Conservation (phyloP, 2,888 invertebrate species). For the Ariolimax columbianus region DNA sequence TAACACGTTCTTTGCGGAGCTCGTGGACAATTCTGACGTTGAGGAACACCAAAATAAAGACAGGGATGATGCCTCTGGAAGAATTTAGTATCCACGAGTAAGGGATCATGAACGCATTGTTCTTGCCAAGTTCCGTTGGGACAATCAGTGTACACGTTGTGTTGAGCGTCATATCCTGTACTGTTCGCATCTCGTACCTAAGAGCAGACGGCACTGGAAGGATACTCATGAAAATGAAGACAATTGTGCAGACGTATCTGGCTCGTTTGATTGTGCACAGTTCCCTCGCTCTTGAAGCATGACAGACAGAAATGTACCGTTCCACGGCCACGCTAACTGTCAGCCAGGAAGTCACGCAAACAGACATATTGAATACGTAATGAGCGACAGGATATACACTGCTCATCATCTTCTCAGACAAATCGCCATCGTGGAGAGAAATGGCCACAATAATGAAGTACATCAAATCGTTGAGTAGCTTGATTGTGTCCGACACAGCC, state of each 20-base stretch:
- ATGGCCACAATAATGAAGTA: conserved; percentile 72
- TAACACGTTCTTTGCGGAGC: conserved; percentile 69
- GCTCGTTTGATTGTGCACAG: conserved; percentile 67
- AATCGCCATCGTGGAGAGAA: conserved; percentile 57
- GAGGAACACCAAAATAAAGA: conserved; percentile 73
- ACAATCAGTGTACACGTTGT: conserved; percentile 62
- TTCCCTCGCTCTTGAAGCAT: conserved; percentile 67
- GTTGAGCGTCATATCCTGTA: conserved; percentile 61
- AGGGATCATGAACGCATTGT: conserved; percentile 69
- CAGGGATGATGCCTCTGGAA: conserved; percentile 74
- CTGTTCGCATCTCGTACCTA: conserved; percentile 68
- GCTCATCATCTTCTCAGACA: conserved; percentile 62
- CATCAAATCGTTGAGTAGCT: conserved; percentile 72
- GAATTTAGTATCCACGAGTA: conserved; percentile 75
- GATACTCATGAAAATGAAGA: conserved; percentile 72
- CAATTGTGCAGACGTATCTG: conserved; percentile 68
- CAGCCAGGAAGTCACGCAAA: conserved; percentile 74
- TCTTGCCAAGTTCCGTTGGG: conserved; percentile 68
- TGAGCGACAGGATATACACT: conserved; percentile 74
- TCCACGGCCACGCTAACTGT: conserved; percentile 76
- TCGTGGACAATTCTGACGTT: conserved; percentile 75
- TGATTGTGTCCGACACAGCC: conserved; percentile 73
- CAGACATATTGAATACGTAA: conserved; percentile 73
- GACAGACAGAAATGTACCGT: conserved; percentile 73
- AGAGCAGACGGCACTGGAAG: conserved; percentile 74